These are phyloP conservation scores for Sander lucioperca DNA, from an alignment of 2,113 vertebrate species.

Conservation along the genomic window DNA sequence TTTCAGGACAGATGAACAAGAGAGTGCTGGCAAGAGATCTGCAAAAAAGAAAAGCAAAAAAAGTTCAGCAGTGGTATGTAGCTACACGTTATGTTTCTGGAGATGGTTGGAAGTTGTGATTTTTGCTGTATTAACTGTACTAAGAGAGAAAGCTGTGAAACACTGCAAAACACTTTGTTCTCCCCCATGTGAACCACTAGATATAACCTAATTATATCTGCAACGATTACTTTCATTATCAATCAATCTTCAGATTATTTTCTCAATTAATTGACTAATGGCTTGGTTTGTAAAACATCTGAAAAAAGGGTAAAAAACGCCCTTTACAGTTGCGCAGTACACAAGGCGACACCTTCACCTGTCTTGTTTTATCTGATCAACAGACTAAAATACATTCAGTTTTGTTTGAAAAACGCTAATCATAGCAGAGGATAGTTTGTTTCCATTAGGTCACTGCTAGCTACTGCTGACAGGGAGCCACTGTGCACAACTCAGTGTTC, in stretches of 20 bases:
- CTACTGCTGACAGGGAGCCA: slow-evolving; percentile 34
- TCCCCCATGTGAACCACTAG: not conserved
- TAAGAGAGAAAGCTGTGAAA: not conserved
- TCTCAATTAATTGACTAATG: not conserved
- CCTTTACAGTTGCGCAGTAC: not conserved
- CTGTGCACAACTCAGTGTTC: slow-evolving; percentile 21
- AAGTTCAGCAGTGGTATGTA: slow-evolving; percentile 47
- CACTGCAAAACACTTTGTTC: no score
- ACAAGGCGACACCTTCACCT: not conserved
- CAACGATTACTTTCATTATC: not conserved
- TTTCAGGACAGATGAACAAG: slow-evolving; percentile 75
- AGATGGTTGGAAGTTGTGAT: not conserved
- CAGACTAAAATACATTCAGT: not conserved
- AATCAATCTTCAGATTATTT: not conserved
- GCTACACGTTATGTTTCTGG: not conserved
- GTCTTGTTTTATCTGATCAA: not conserved
- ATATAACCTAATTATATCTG: not conserved
- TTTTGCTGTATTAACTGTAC: not conserved
- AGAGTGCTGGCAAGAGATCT: slow-evolving; percentile 72
- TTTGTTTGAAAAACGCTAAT: not conserved
- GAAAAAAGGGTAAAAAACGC: not conserved
- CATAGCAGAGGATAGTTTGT: not conserved
- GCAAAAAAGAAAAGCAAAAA: slow-evolving; percentile 81
- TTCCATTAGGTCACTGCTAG: no score
- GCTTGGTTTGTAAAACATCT: not conserved